Conservation (phyloP, 2,888 invertebrate genomes). For the Sinodicranocentrus sp. region DNA sequence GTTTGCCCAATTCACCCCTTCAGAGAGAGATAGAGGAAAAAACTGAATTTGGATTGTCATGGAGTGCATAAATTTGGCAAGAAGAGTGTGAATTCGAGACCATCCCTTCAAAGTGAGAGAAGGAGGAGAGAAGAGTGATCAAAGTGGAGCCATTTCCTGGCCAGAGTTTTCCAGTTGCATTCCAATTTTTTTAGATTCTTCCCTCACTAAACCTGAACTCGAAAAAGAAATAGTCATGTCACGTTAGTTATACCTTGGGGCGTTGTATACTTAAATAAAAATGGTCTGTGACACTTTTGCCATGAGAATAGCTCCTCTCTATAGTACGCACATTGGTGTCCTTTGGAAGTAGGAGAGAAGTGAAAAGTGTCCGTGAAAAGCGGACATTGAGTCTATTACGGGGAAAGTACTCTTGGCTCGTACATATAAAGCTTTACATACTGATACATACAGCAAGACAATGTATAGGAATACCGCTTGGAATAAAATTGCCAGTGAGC, state of each 20-base stretch:
- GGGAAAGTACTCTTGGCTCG: not conserved
- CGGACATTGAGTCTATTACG: conserved; percentile 26
- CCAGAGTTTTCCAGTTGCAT: conserved; percentile 8
- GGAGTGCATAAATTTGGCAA: conserved; percentile 37
- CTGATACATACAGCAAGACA: not conserved
- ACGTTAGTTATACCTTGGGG: conserved; percentile 45
- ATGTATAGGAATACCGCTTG: not conserved
- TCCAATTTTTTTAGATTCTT: conserved; percentile 32
- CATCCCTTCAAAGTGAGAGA: not conserved
- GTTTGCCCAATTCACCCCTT: not conserved
- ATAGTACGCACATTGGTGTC: too few relatives aligned
- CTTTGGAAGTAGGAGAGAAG: too few relatives aligned
- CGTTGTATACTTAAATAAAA: conserved; percentile 36
- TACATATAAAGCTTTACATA: not conserved
- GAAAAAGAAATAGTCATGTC: conserved; percentile 24
- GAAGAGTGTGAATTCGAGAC: not conserved
- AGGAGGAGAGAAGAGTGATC: conserved; percentile 27
- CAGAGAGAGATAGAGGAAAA: not conserved
- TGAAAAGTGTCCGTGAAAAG: too few relatives aligned
- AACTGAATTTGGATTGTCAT: conserved; percentile 23
- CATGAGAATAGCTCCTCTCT: too few relatives aligned
- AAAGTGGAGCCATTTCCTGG: conserved; percentile 27
- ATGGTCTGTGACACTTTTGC: conserved; percentile 17
- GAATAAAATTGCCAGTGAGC: conserved; percentile 13
- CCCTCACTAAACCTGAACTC: not conserved